These are phyloP conservation scores for Mactromeris polynyma DNA, from an alignment of 2,888 invertebrate species.

Conservation along the genomic window DNA sequence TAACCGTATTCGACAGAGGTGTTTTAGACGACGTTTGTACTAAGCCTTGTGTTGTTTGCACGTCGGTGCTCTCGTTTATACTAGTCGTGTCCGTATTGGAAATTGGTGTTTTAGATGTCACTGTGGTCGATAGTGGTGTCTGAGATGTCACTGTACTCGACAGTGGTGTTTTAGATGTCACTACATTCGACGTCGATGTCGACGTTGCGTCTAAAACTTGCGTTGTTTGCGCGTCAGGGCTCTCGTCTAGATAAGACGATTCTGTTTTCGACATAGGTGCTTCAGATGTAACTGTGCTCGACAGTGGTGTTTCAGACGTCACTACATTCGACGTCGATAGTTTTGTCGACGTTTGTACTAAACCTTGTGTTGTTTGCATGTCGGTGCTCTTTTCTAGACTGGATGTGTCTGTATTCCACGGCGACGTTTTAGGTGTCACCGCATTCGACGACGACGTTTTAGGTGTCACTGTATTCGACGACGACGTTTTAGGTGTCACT, in stretches of 20 bases:
- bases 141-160: too few relatives aligned
- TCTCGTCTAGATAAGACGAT: neutral
- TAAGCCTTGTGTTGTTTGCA: neutral
- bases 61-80: neutral
- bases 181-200: neutral
- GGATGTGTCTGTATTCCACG: neutral
- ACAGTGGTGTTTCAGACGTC: too few relatives aligned
- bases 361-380: neutral
- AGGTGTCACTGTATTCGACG: neutral
- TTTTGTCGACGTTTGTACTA: neutral
- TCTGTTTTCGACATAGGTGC: neutral
- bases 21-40: neutral
- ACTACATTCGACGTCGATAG: neutral
- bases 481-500: neutral
- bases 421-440: neutral
- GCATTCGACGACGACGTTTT: neutral
- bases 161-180: too few relatives aligned
- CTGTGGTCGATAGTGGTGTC: too few relatives aligned
- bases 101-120: neutral
- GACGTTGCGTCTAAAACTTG: neutral
- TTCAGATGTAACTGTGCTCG: too few relatives aligned
- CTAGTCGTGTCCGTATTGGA: neutral
- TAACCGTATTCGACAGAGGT: neutral
- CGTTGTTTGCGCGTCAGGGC: neutral
- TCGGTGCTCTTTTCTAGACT: neutral